Percentiles rank a stretch among this genome's conserved stretches.
Evolutionary conservation across 2,888 invertebrate genomes (phyloP).

Genomic region (Hanleya hanleyi): DNA sequence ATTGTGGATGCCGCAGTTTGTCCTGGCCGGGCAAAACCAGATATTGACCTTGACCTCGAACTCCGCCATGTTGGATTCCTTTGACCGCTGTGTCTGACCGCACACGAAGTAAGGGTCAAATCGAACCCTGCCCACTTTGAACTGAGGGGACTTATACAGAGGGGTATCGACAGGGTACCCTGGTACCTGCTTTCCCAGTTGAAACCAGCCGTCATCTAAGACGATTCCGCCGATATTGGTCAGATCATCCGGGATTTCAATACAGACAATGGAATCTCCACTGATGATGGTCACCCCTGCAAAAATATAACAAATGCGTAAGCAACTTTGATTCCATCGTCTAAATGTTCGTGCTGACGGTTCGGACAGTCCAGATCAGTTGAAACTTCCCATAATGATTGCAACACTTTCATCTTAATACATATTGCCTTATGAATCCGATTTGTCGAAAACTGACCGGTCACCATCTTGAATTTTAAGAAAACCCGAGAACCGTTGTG

Average conservation of each 20-base stretch:
- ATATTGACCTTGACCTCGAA: not conserved
- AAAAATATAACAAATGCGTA: not conserved
- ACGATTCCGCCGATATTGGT: not conserved
- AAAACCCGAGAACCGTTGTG: too few species aligned
- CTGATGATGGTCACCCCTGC: not conserved
- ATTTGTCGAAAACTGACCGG: too few species aligned
- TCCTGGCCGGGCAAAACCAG: not conserved
- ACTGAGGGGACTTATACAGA: not conserved
- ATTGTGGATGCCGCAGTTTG: not conserved
- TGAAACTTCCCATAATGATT: too few species aligned
- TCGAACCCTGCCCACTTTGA: not conserved
- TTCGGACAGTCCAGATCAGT: too few species aligned
- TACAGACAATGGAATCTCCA: not conserved
- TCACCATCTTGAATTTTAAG: too few species aligned
- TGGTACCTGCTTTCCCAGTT: not conserved
- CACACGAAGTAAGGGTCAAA: not conserved
- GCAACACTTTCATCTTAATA: too few species aligned
- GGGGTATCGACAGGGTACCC: not conserved
- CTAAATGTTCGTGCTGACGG: too few species aligned
- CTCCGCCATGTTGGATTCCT: not conserved
- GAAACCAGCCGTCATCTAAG: not conserved
- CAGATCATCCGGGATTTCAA: not conserved
- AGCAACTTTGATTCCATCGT: too few species aligned
- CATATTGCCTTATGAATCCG: too few species aligned
- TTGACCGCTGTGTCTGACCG: not conserved